phyloP scores from a whole-genome alignment of 2,888 invertebrate genomes.

The Caenorhabditis japonica region DNA sequence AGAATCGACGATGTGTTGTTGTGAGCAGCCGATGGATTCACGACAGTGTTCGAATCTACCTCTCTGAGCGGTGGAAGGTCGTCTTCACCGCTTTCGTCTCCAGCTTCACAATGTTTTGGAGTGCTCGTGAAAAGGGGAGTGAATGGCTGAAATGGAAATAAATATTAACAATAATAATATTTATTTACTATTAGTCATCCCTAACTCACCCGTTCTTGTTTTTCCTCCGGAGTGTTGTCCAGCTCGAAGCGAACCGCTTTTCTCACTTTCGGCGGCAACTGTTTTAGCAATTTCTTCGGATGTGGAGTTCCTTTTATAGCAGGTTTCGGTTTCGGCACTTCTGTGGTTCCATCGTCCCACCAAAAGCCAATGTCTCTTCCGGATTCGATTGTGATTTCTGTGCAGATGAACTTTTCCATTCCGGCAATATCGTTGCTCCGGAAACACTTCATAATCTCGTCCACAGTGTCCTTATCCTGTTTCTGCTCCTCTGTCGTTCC shows the following conservation, averaged over 20 bases:
- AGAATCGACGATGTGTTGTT: conserved; percentile 40
- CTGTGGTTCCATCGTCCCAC: conserved; percentile 12
- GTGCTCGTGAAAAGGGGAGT: conserved; percentile 31
- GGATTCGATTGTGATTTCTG: background rate
- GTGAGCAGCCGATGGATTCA: conserved; percentile 1
- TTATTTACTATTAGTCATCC: background rate
- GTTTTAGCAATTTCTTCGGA: conserved; percentile 5
- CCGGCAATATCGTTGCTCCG: conserved; percentile 13
- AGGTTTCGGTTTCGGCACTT: background rate
- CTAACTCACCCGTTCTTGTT: conserved; percentile 3
- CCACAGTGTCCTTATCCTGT: conserved; percentile 2
- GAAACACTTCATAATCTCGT: conserved; percentile 22
- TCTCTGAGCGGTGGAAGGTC: conserved; percentile 14
- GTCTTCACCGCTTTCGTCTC: conserved; percentile 12
- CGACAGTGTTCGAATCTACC: conserved; percentile 28
- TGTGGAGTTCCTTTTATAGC: conserved; percentile 15
- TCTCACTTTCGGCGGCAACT: conserved; percentile 11
- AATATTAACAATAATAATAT: background rate
- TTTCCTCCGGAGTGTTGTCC: conserved; percentile 31
- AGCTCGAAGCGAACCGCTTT: conserved; percentile 32
- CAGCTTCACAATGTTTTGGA: conserved; percentile 9
- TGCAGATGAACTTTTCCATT: conserved; percentile 18
- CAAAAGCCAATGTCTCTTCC: conserved; percentile 1
- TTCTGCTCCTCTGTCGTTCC: conserved; percentile 9
- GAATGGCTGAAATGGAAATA: conserved; percentile 23